A percentile compares a stretch with the other conserved stretches of the same genome.
Evolutionary conservation across 37 sponge, comb jelly and placozoan species (phyloP).

Genomic region (Agelas oroides): DNA sequence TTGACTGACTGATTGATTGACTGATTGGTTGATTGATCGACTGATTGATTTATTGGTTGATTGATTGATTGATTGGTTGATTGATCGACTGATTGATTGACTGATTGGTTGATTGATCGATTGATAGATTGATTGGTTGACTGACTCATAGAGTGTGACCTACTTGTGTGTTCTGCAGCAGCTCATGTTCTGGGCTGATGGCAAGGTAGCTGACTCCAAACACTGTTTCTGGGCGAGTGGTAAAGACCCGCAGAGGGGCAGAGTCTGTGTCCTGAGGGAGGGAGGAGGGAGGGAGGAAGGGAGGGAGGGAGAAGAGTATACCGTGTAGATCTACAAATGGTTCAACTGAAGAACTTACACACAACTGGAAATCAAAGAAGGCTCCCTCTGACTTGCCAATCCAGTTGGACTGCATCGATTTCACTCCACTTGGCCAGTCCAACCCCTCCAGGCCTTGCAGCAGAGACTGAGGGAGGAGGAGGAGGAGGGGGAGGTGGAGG

Average conservation of each 20-base stretch:
- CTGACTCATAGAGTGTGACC: neutral
- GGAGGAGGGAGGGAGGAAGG: neutral
- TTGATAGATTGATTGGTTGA: no score
- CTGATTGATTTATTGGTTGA: no score
- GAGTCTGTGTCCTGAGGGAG: neutral
- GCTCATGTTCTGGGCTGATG: slow-evolving; percentile 59
- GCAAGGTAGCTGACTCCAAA: slow-evolving; percentile 76
- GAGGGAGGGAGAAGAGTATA: neutral
- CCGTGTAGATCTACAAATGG: no score
- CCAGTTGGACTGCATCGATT: slow-evolving; percentile 78
- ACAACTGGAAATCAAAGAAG: slow-evolving; percentile 72
- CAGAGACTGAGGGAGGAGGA: slow-evolving; percentile 34
- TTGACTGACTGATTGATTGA: no score
- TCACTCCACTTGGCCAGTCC: slow-evolving; percentile 83
- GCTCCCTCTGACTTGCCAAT: slow-evolving; percentile 78
- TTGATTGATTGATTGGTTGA: no score
- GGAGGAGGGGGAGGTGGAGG: no score
- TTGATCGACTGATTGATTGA: no score
- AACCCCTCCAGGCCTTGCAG: slow-evolving; percentile 74
- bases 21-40: no score
- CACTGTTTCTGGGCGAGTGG: slow-evolving; percentile 71
- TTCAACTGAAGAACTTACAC: neutral
- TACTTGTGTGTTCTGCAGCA: slow-evolving; percentile 23
- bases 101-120: no score
- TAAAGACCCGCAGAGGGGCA: slow-evolving; percentile 52